These are phyloP conservation scores for Hemicrepidius hirtus DNA, from an alignment of 2,888 invertebrate species.

Conservation along the genomic window DNA sequence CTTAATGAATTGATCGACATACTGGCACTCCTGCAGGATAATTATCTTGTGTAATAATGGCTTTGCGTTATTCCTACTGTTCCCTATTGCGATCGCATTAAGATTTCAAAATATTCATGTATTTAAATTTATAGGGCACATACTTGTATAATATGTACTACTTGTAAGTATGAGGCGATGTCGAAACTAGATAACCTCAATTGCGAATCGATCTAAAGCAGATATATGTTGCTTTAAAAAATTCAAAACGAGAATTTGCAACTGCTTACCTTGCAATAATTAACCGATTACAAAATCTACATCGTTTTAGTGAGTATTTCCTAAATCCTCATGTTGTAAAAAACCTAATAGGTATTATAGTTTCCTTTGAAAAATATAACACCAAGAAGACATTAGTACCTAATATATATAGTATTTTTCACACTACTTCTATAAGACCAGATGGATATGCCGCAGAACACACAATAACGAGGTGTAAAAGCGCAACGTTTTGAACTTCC, in stretches of 20 bases:
- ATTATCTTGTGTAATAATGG: constrained; percentile 41
- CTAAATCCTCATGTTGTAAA: too few species aligned
- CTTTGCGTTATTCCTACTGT: constrained; percentile 37
- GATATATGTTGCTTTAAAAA: constrained; percentile 2
- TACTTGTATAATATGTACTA: constrained; percentile 15
- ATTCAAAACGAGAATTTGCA: neutral
- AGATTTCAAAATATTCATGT: constrained; percentile 30
- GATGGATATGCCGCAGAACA: too few species aligned
- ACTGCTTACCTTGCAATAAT: too few species aligned
- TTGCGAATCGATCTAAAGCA: neutral
- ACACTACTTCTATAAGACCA: too few species aligned
- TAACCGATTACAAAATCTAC: too few species aligned
- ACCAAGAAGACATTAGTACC: too few species aligned
- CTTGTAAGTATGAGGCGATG: neutral
- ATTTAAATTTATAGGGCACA: constrained; percentile 26
- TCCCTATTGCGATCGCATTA: constrained; percentile 35
- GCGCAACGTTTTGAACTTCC: too few species aligned
- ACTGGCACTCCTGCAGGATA: constrained; percentile 42
- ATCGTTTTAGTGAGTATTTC: too few species aligned
- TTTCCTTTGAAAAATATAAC: too few species aligned
- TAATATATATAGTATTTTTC: too few species aligned
- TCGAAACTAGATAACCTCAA: constrained; percentile 7
- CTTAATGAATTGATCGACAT: constrained; percentile 44
- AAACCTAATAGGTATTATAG: too few species aligned
- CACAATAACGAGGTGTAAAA: too few species aligned